These are phyloP conservation scores for Rhaphigaster nebulosa DNA, from an alignment of 2,888 invertebrate genomes.

Conservation along the genomic window DNA sequence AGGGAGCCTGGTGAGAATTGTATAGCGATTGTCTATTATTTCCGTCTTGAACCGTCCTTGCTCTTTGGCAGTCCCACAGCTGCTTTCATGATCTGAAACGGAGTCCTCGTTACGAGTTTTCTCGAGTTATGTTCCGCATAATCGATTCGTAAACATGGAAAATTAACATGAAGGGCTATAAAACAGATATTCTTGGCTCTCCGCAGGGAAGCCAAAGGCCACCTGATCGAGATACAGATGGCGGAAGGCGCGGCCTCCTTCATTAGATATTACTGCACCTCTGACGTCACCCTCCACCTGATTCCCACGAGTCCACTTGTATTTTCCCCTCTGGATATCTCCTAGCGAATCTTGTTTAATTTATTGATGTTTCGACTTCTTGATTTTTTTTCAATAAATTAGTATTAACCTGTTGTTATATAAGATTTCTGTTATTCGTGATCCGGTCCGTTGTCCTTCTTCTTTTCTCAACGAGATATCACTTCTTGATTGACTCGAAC, in stretches of 20 bases:
- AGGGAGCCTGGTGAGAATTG: too few relatives aligned
- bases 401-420: background rate
- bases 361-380: background rate
- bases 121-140: background rate
- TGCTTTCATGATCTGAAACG: background rate
- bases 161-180: background rate
- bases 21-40: background rate
- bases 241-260: slow-evolving; percentile 46
- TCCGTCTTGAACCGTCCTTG: background rate
- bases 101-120: background rate
- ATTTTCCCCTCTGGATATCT: slow-evolving; percentile 1
- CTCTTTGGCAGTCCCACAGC: background rate
- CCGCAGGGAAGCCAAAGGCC: background rate
- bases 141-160: background rate
- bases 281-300: slow-evolving; percentile 41
- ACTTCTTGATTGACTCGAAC: background rate
- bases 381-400: background rate
- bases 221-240: slow-evolving; percentile 35
- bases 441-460: background rate
- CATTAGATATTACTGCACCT: slow-evolving; percentile 43
- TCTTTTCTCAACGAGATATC: background rate
- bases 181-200: background rate
- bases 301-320: slow-evolving; percentile 38
- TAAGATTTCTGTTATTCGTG: background rate
- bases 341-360: background rate